A percentile compares a stretch with the other conserved stretches of the same genome.
Conservation (phyloP, 2,888 invertebrate genomes). For the Julus scandinavius region DNA sequence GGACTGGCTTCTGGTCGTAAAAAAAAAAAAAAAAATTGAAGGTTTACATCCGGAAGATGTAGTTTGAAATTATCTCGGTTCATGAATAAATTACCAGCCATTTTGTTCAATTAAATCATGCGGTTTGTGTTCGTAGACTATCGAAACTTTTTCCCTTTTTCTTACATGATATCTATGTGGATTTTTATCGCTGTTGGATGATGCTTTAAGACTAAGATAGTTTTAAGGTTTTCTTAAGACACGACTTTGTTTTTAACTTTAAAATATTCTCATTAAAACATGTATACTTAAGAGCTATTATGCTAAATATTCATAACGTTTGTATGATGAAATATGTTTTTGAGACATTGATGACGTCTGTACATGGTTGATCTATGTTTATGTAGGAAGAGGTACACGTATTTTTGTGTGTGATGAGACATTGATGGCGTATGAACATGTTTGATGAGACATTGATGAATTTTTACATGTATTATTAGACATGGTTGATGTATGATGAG, state of each 20-base stretch:
- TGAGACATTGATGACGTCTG: no score
- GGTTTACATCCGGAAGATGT: neutral
- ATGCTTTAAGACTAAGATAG: neutral
- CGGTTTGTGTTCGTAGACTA: neutral
- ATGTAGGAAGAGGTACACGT: no score
- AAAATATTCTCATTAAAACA: neutral
- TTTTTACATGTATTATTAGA: no score
- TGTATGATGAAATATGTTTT: no score
- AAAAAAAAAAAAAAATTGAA: neutral
- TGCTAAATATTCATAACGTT: no score
- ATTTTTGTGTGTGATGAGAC: no score
- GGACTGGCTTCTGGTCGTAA: neutral
- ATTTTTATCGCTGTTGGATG: neutral
- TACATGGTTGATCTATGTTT: no score
- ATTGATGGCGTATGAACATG: no score
- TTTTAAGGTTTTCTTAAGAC: neutral
- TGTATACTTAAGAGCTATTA: no score
- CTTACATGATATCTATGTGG: neutral
- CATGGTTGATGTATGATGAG: no score
- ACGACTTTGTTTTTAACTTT: neutral
- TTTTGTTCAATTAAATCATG: conserved; percentile 14
- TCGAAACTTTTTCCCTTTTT: neutral
- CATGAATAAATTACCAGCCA: conserved; percentile 19
- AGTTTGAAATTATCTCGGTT: neutral
- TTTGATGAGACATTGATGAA: no score